Percentiles rank a stretch among this genome's conserved stretches.
phyloP scores from a whole-genome alignment of 2,113 vertebrate genomes.

The Oxyura jamaicensis region DNA sequence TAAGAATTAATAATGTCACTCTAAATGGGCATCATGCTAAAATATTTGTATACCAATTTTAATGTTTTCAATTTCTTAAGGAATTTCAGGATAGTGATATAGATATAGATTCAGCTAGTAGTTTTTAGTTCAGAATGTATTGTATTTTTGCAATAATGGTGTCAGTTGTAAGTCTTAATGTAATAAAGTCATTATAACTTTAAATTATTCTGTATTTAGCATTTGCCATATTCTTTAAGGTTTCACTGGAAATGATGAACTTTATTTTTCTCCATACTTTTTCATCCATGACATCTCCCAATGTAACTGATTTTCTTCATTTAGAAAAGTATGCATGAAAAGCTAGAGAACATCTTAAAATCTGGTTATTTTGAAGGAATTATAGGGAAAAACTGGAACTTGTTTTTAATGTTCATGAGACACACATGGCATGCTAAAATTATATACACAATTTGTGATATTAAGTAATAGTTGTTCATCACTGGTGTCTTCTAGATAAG shows the following conservation, averaged over 20 bases:
- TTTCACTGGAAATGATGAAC: neutral
- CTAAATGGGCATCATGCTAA: neutral
- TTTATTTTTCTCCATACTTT: neutral
- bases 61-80: neutral
- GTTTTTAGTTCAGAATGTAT: neutral
- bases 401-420: neutral
- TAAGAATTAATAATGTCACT: neutral
- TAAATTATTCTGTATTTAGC: neutral
- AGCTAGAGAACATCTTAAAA: neutral
- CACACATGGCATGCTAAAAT: neutral
- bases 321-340: neutral
- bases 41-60: neutral
- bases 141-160: neutral
- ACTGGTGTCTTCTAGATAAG: neutral
- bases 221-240: neutral
- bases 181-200: neutral
- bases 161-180: neutral
- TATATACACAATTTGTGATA: neutral
- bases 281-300: neutral
- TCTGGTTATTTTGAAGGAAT: neutral
- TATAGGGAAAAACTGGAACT: neutral
- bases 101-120: neutral
- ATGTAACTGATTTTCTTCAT: neutral
- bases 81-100: neutral
- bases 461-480: neutral